Evolutionary conservation across 2,888 invertebrate genomes (phyloP).

Genomic region (Penaeus monodon): DNA sequence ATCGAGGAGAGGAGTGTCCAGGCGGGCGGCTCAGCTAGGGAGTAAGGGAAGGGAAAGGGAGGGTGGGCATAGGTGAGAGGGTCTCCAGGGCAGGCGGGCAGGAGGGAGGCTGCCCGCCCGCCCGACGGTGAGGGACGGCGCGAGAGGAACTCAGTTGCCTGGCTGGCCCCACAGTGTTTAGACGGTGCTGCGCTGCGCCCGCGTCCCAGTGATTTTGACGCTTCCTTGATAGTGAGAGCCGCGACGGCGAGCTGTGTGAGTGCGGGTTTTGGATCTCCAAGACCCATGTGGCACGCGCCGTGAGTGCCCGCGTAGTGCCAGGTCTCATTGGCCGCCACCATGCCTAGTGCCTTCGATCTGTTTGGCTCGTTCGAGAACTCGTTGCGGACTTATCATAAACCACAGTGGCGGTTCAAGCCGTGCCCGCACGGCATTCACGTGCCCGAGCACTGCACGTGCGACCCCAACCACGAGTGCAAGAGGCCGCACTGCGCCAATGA

Average conservation of each 20-base stretch:
- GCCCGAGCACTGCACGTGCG: slow-evolving; percentile 58
- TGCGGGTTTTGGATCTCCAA: not conserved
- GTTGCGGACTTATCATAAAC: slow-evolving; percentile 55
- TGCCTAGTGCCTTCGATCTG: slow-evolving; percentile 61
- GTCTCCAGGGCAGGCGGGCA: not conserved
- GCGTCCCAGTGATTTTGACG: slow-evolving; percentile 48
- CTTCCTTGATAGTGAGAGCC: slow-evolving; percentile 36
- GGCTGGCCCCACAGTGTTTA: slow-evolving; percentile 36
- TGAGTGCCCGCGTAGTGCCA: not conserved
- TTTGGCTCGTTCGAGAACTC: slow-evolving; percentile 63
- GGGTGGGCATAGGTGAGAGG: not conserved
- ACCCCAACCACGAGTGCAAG: slow-evolving; percentile 55
- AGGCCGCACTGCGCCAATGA: slow-evolving; percentile 64
- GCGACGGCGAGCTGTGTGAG: slow-evolving; percentile 18
- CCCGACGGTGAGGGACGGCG: not conserved
- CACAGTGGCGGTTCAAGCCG: slow-evolving; percentile 38
- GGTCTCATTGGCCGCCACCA: slow-evolving; percentile 26
- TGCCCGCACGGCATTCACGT: slow-evolving; percentile 61
- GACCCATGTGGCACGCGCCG: not conserved
- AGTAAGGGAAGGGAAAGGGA: too few relatives aligned
- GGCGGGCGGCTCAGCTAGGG: too few relatives aligned
- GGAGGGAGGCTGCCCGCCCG: not conserved
- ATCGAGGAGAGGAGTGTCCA: too few relatives aligned
- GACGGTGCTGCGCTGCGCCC: slow-evolving; percentile 7
- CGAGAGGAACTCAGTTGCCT: slow-evolving; percentile 32